Conservation (phyloP, 2,113 vertebrate species). For the Romanogobio albipinnatus region DNA sequence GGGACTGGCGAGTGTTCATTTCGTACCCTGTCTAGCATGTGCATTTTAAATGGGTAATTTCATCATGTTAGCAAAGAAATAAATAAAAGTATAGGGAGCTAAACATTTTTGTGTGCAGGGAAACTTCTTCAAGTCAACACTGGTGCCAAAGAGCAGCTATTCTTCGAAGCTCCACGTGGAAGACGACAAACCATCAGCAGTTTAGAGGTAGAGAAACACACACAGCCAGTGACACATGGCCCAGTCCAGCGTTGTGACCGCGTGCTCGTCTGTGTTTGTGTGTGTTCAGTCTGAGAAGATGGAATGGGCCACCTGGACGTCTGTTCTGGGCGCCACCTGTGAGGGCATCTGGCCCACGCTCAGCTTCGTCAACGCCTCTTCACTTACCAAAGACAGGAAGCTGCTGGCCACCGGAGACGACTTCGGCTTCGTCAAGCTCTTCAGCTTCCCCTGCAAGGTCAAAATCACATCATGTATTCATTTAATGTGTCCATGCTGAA, state of each 20-base stretch:
- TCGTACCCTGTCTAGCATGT: neutral
- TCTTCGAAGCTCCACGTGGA: conserved; percentile 97
- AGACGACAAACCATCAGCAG: conserved; percentile 84
- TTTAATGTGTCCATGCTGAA: too few relatives aligned
- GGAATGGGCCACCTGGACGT: conserved; percentile 94
- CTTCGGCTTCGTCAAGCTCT: conserved; percentile 96
- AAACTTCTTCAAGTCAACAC: conserved; percentile 98
- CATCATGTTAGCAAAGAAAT: neutral
- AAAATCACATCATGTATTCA: neutral
- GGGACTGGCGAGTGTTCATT: neutral
- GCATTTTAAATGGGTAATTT: neutral
- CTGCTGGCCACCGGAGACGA: conserved; percentile 92
- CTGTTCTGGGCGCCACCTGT: conserved; percentile 90
- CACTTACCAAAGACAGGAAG: conserved; percentile 87
- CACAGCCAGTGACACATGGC: conserved; percentile 46
- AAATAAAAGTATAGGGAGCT: neutral
- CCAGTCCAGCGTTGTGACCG: neutral
- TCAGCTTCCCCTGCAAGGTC: conserved; percentile 92
- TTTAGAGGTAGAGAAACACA: conserved; percentile 78
- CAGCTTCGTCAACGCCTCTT: conserved; percentile 88
- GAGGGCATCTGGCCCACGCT: conserved; percentile 93
- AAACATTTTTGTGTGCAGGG: conserved; percentile 71
- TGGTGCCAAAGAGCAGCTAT: conserved; percentile 93
- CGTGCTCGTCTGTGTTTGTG: conserved; percentile 4
- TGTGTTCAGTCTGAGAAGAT: conserved; percentile 89